Base-by-base conservation (phyloP, 2,888 invertebrate species). In the Brenthis daphne region DNA sequence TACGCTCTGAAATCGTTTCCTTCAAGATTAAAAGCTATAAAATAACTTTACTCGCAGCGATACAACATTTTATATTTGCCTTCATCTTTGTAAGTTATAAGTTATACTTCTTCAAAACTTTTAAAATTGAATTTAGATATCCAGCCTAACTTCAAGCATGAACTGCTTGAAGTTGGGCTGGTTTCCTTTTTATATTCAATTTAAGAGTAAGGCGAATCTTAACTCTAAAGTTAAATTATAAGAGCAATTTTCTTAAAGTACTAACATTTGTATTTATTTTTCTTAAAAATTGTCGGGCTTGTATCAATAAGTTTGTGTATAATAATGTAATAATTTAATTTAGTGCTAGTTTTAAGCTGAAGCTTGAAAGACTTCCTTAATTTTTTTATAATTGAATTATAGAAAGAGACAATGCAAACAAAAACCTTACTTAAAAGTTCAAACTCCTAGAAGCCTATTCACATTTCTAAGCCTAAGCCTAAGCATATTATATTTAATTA, bases 121-220 rank as follows among this genome's bases (percentile, higher is more conserved):
- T 85, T 85, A 81, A 85, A 87, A 87, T 88, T 87, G 82, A 87
- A 84, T 87, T 75, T 72, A 78, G 81, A 79, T 80, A 74, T 70
- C 67, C 58, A 53, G 55, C 24, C 64, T 57, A 55, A 74, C 78
- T 81, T 77, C 73, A 80, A 80, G 77, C 53, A 53, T 29, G 29
- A 29, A 29, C 29, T 29, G 29, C 29, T 29, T 29, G 3, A 29
- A 29, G 29, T 29, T 29, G 29, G 29, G 29, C 16, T 83, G 82
- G 66, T 65, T 64, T 61, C 51, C 53, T 61, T 57, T 61, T 65
- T 65, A 55, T 64, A 69, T 71, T 66, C 51, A 64, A 64, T 66
- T 66, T 53, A 57, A 66, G 57, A 63, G 48, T 33, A 69, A 60
- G 57, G 56, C 43, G 53, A 69, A 20, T 24, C n/a, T 55, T 43